Evolutionary conservation across 2,888 invertebrate genomes (phyloP).

Genomic region (Pomacea canaliculata): DNA sequence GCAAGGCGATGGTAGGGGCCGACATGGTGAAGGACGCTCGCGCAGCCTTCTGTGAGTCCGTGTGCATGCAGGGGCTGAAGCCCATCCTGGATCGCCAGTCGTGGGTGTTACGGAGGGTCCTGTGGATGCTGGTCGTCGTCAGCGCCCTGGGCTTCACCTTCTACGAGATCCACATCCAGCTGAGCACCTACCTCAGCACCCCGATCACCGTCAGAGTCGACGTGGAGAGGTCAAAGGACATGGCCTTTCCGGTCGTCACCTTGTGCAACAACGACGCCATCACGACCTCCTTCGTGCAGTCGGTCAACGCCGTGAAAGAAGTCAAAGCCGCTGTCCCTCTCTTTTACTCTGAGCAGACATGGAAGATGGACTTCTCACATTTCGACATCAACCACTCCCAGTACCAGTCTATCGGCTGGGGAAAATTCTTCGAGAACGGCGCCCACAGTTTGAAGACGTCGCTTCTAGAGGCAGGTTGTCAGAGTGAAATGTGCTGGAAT

Average conservation of each 20-base stretch:
- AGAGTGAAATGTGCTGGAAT: neutral
- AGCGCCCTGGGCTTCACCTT: constrained; percentile 17
- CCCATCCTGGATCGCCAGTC: constrained; percentile 26
- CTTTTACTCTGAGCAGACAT: neutral
- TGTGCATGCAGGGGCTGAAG: constrained; percentile 26
- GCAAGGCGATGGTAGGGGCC: no score
- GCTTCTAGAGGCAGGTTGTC: constrained; percentile 5
- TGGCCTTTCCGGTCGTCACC: constrained; percentile 7
- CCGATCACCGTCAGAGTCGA: constrained; percentile 26
- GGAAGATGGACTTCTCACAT: neutral
- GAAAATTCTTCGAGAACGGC: neutral
- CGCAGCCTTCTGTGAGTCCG: constrained; percentile 12
- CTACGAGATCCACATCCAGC: constrained; percentile 25
- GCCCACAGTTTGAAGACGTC: constrained; percentile 11
- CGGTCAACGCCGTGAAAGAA: neutral
- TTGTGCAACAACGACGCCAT: constrained; percentile 3
- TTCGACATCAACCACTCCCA: constrained; percentile 4
- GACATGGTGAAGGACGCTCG: no score
- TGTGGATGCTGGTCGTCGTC: constrained; percentile 21
- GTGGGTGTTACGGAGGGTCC: constrained; percentile 10
- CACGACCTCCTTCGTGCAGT: neutral
- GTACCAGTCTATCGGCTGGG: constrained; percentile 15
- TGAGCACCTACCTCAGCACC: constrained; percentile 10
- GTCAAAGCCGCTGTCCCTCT: constrained; percentile 6
- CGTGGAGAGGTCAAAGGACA: neutral